A percentile compares a stretch with the other conserved stretches of the same genome.
Conservation (phyloP, 2,113 vertebrate species). For the Panthera tigris region DNA sequence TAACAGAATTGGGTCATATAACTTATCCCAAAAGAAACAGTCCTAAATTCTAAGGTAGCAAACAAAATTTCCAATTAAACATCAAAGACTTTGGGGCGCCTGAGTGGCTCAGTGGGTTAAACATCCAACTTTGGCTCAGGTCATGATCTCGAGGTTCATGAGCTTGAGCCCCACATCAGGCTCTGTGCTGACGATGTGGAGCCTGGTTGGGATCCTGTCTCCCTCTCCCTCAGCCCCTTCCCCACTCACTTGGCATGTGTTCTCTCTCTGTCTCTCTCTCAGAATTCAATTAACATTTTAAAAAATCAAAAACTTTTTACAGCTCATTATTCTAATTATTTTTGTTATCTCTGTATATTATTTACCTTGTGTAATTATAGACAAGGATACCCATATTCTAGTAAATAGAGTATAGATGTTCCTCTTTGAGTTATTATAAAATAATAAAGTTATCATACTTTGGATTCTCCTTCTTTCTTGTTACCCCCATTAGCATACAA, state of each 20-base stretch:
- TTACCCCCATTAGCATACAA: background rate
- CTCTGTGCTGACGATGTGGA: no score
- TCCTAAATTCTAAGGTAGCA: background rate
- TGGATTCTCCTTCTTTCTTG: background rate
- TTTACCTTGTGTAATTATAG: background rate
- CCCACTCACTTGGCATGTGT: no score
- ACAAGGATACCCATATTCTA: background rate
- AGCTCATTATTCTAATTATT: conserved; percentile 19
- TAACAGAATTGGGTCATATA: background rate
- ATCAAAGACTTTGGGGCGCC: background rate
- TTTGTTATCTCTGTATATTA: background rate
- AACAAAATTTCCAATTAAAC: background rate
- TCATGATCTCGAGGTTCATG: no score
- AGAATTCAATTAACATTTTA: no score
- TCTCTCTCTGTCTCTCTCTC: no score
- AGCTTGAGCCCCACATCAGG: no score
- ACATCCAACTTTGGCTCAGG: no score
- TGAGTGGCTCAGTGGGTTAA: no score
- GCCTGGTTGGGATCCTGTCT: no score
- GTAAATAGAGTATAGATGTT: background rate
- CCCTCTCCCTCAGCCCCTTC: no score
- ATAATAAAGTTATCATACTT: background rate
- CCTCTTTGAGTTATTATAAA: background rate
- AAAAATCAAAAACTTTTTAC: background rate
- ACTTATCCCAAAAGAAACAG: background rate